A percentile compares a stretch with the other conserved stretches of the same genome.
Conservation (phyloP, 2,888 invertebrate genomes). For the Cephonodes hylas region DNA sequence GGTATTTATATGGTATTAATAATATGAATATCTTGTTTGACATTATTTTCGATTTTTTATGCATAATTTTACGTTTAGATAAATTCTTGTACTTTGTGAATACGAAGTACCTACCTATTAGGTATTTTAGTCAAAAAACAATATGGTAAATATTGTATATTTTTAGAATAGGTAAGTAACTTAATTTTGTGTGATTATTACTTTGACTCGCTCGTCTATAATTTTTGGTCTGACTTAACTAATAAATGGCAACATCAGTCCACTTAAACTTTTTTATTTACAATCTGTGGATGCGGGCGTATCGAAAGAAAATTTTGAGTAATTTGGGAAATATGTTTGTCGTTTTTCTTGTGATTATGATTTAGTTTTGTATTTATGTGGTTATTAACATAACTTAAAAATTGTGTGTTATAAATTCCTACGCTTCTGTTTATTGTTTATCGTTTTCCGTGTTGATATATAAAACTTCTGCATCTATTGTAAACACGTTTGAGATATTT, state of each 20-base stretch:
- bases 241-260: not conserved
- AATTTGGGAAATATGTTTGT: not conserved
- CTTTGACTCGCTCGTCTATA: no score
- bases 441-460: not conserved
- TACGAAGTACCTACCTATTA: no score
- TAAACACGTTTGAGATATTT: constrained; percentile 52
- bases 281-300: constrained; percentile 47
- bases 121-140: no score
- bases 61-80: no score
- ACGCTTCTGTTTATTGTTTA: not conserved
- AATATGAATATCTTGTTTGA: no score
- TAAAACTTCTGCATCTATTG: constrained; percentile 37
- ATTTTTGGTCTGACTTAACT: not conserved
- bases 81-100: no score
- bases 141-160: no score
- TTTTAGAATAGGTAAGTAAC: no score
- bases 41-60: no score
- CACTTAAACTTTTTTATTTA: constrained; percentile 13
- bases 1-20: no score
- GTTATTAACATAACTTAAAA: not conserved
- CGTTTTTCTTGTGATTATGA: constrained; percentile 14
- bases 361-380: not conserved
- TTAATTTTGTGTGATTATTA: no score
- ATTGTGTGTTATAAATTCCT: not conserved
- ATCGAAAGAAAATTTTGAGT: constrained; percentile 33